Evolutionary conservation across 2,797 vertebrate genomes (phyloP), one percentile per base, ranked within the genome.

Genomic region (Urophycis tenuis): DNA sequence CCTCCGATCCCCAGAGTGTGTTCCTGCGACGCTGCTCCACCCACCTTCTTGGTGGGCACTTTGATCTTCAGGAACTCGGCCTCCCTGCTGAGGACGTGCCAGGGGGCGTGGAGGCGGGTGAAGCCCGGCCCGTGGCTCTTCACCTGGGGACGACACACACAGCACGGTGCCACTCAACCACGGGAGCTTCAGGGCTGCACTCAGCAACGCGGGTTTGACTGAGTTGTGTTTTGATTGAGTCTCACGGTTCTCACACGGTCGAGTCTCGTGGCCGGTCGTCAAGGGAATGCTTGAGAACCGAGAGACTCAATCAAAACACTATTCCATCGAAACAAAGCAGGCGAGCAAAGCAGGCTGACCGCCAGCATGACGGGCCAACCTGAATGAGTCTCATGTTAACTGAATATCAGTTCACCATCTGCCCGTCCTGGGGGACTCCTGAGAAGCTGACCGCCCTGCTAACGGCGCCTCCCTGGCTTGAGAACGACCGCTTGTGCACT

Each of bases 51-150:
- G 32, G 97, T 99, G 77, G 96, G 97, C 86, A 99, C 95, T 93
- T 98, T 99, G 83, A 99, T 96, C 92, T 98, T 99, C 80, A 99
- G 94, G 81, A 99, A 94, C 88, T 99, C 98, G 0, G 97, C 98
- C 90, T 99, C 98, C 87, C 98, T 92, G 89, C 95, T 96, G 82
- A 99, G 93, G 5, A 97, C 96, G 7, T 94, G 94, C 98, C 98
- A 99, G 0, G 97, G 96, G 0, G 96, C 98, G 0, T 99, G 98
- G 76, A 99, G 92, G 67, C 98, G 94, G 72, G 97, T 94, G 87
- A 98, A 99, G 85, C 93, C 91, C 71, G 94, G 85, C 30, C 96
- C 96, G 9, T 98, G 95, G 83, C 81, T 90, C 88, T 95, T 98
- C 71, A 86, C 89, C 97, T 99, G 92, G 71, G 82, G 73, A 72